Conservation (phyloP, 2,797 vertebrate genomes). For the Astyanax mexicanus region DNA sequence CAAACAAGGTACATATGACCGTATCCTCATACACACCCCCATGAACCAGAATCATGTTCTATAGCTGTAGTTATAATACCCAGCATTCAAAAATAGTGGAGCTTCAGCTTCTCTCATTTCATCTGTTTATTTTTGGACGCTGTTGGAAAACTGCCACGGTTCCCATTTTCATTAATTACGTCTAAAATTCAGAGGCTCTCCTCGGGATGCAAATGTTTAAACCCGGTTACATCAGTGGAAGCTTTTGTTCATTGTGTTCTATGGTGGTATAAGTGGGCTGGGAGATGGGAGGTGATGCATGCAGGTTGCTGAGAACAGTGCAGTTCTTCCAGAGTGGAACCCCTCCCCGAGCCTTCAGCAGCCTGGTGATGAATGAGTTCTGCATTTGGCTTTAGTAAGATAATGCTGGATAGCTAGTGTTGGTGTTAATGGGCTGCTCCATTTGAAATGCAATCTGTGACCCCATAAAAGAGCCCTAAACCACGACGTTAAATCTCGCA, state of each 20-base stretch:
- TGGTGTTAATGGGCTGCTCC: conserved; percentile 27
- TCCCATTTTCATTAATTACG: background rate
- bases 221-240: background rate
- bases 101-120: background rate
- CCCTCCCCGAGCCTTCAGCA: background rate
- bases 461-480: conserved; percentile 22
- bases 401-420: conserved; percentile 12
- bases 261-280: background rate
- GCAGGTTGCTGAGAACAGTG: conserved; percentile 1
- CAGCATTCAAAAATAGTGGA: too few relatives aligned
- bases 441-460: conserved; percentile 41
- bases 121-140: background rate
- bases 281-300: background rate
- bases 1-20: too few relatives aligned
- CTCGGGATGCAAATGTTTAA: background rate
- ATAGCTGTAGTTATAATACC: too few relatives aligned
- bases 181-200: background rate
- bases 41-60: too few relatives aligned
- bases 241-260: background rate
- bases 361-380: conserved; percentile 30
- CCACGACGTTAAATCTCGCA: conserved; percentile 9
- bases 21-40: too few relatives aligned
- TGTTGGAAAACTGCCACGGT: background rate
- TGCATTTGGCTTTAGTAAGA: conserved; percentile 24
- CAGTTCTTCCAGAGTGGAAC: background rate